Percentiles rank a stretch among this genome's conserved stretches.
phyloP scores from a whole-genome alignment of 2,888 invertebrate genomes.

The Oxytorus armatus region DNA sequence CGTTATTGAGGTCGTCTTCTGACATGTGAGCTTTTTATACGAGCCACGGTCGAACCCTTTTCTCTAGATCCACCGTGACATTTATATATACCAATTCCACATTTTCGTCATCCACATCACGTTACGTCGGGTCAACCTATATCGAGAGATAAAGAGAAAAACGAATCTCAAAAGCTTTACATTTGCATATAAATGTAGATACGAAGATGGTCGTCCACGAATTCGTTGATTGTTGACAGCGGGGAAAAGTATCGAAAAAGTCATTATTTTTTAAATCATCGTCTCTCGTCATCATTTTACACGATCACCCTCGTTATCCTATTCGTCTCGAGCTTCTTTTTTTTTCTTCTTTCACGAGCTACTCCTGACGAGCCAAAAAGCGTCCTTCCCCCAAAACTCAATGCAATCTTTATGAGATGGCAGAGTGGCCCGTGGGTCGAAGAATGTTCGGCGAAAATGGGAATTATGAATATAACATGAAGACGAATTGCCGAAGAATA shows the following conservation, averaged over 20 bases:
- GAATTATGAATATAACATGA: constrained; percentile 63
- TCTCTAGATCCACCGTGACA: constrained; percentile 11
- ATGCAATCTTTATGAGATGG: constrained; percentile 64
- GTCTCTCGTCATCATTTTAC: constrained; percentile 18
- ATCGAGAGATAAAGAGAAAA: background rate
- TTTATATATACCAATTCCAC: background rate
- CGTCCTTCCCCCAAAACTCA: constrained; percentile 34
- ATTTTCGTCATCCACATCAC: constrained; percentile 44
- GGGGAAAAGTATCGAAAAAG: background rate
- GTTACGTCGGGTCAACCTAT: constrained; percentile 19
- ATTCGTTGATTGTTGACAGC: background rate
- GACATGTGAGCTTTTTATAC: background rate
- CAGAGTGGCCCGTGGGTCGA: constrained; percentile 34
- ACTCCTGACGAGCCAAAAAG: constrained; percentile 53
- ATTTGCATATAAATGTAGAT: background rate
- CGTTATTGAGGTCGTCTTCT: background rate
- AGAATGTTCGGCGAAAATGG: constrained; percentile 29
- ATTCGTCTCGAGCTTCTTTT: constrained; percentile 1
- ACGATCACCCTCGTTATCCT: background rate
- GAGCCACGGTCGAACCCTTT: background rate
- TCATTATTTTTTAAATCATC: constrained; percentile 4
- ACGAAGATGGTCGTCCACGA: background rate
- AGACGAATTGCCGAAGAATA: constrained; percentile 21
- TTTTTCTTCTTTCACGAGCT: constrained; percentile 30
- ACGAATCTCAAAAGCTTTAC: background rate